Evolutionary conservation across 2,797 vertebrate genomes (phyloP), one percentile per base, ranked within the genome.

Genomic region (Sebastes iracundus): DNA sequence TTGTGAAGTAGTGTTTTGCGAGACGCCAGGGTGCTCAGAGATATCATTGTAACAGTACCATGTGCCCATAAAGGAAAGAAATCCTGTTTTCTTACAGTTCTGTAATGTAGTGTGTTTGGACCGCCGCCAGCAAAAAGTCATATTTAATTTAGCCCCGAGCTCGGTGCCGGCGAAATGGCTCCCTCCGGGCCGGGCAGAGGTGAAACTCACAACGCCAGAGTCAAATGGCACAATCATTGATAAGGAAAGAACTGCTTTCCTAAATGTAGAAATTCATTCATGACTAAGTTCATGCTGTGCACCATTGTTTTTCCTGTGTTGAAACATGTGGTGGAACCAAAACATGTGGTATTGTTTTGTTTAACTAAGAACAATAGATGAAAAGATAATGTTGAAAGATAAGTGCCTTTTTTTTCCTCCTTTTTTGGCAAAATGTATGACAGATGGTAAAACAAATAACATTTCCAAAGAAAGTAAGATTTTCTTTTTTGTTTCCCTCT

Each of bases 1-100:
- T 92, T 91, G 88, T 91, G 83, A 88, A 90, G 90, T 77, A 77
- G 72, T 85, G 83, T 93, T 94, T 92, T 92, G 92, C 86, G 88
- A 92, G 91, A 78, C 79, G 72, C 58, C 58, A 53, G 76, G 88
- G 88, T 84, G 79, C 80, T 88, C 77, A 64, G 88, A 85, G 85
- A 90, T 92, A 88, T 92, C 90, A 88, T 61, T 88, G 83, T 90
- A 91, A 91, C 85, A 81, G 62, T 65, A 88, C 74, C 71, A 72
- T 86, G 81, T 84, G 83, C 88, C 76, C 71, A 73, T 84, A 87
- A 90, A 92, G 71, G 75, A 91, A 85, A 81, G 22, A 87, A 53
- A 80, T 80, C 61, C 68, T 87, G 75, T 87, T 91, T 86, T 91
- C 72, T 66, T 91, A 82, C 81, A 58, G 78, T 82, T 78, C 81